Evolutionary conservation across 2,888 invertebrate genomes (phyloP), one percentile per base, ranked within the genome.

Genomic region (Seira musarum): DNA sequence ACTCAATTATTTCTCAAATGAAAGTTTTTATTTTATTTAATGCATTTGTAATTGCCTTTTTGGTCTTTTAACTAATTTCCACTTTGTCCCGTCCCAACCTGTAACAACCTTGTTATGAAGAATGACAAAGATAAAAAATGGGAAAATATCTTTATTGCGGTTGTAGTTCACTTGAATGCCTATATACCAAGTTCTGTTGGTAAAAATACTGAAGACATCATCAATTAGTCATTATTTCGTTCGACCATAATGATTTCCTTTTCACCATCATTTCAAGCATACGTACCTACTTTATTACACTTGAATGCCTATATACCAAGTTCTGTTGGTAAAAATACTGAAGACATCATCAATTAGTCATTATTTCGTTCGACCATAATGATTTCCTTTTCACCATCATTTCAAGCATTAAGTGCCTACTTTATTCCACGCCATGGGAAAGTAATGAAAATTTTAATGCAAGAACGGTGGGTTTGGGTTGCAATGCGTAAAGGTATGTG

Each of bases 351-450:
- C 67, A 71, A 53, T 61, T 49, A 49, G 21, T 61, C 64, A 73
- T 79, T 73, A 73, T 19, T 67, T 53, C n/a, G n/a, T n/a, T n/a
- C 63, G 35, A 68, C 78, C 22, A 72, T 70, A 67, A 77, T 70
- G 71, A 65, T 66, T 25, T 71, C 60, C 71, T 71, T 78, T 66
- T 49, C 40, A 49, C 24, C 61, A 21, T 76, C 25, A 22, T 3
- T 25, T 64, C 19, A 25, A n/a, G n/a, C n/a, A n/a, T n/a, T n/a
- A n/a, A n/a, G n/a, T n/a, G n/a, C n/a, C n/a, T n/a, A n/a, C n/a
- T n/a, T n/a, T n/a, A n/a, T n/a, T n/a, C n/a, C n/a, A n/a, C n/a
- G n/a, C n/a, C n/a, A n/a, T n/a, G n/a, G n/a, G n/a, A n/a, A n/a
- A n/a, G n/a, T n/a, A n/a, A n/a, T n/a, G n/a, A n/a, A n/a, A n/a